Evolutionary conservation across 2,888 invertebrate genomes (phyloP).

Genomic region (Drosophila subsilvestris): DNA sequence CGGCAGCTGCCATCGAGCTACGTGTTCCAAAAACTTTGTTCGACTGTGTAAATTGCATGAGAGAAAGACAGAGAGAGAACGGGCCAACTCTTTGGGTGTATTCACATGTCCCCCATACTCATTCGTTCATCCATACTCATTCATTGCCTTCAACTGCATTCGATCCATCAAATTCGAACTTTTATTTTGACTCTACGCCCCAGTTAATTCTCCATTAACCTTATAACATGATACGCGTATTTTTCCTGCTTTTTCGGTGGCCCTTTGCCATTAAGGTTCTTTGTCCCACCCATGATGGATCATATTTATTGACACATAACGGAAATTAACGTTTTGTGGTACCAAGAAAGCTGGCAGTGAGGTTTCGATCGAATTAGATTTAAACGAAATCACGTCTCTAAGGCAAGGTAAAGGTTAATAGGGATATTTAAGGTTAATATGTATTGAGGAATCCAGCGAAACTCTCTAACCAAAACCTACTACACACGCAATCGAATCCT

Average conservation of each 20-base stretch:
- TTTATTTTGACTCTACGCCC: conserved; percentile 16
- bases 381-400: not conserved
- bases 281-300: conserved; percentile 64
- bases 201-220: conserved; percentile 40
- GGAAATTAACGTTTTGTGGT: conserved; percentile 36
- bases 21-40: conserved; percentile 63
- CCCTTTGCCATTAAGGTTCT: conserved; percentile 6
- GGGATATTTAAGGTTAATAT: not conserved
- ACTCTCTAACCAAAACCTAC: not conserved
- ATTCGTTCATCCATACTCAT: conserved; percentile 13
- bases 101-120: not conserved
- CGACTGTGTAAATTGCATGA: conserved; percentile 32
- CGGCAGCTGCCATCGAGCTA: conserved; percentile 57
- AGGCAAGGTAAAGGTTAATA: not conserved
- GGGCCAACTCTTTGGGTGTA: not conserved
- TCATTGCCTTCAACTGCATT: conserved; percentile 32
- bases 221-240: conserved; percentile 45
- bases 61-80: not conserved
- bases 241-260: conserved; percentile 22
- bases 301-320: conserved; percentile 70
- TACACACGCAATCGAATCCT: not conserved
- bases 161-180: conserved; percentile 50
- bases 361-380: conserved; percentile 8
- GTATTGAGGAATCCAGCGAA: not conserved
- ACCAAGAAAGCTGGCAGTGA: not conserved